Evolutionary conservation across 2,113 vertebrate species (phyloP).

Genomic region (Upupa epops): DNA sequence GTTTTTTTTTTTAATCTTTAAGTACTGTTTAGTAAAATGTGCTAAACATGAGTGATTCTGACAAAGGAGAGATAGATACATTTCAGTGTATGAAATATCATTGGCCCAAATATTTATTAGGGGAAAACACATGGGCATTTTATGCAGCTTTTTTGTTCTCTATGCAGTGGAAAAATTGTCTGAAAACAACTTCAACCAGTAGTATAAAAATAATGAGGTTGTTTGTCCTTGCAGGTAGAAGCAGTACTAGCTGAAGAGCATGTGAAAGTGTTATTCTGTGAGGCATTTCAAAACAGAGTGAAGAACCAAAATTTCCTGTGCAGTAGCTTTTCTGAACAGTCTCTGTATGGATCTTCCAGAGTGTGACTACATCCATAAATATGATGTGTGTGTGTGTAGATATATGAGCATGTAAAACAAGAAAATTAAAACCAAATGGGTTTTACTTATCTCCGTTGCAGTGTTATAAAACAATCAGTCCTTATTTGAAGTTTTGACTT

Average conservation of each 20-base stretch:
- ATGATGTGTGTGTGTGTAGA: neutral
- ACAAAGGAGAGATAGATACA: neutral
- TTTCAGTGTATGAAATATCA: neutral
- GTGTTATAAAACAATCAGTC: neutral
- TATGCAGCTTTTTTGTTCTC: neutral
- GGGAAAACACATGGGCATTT: neutral
- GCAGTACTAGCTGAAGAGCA: neutral
- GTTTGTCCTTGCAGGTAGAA: neutral
- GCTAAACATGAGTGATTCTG: too few relatives aligned
- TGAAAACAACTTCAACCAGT: neutral
- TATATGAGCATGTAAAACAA: neutral
- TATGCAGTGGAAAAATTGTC: neutral
- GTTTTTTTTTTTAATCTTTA: neutral
- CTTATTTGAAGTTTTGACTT: neutral
- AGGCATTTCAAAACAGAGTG: neutral
- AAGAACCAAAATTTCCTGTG: neutral
- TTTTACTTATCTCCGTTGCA: neutral
- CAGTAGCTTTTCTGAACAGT: neutral
- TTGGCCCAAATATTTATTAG: neutral
- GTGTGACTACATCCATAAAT: neutral
- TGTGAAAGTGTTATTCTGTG: neutral
- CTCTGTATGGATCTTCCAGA: neutral
- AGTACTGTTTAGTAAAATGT: neutral
- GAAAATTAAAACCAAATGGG: rapidly evolving
- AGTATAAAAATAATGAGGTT: neutral